These are phyloP conservation scores for Dryas iulia DNA, from an alignment of 1,140 invertebrate species.

Conservation along the genomic window DNA sequence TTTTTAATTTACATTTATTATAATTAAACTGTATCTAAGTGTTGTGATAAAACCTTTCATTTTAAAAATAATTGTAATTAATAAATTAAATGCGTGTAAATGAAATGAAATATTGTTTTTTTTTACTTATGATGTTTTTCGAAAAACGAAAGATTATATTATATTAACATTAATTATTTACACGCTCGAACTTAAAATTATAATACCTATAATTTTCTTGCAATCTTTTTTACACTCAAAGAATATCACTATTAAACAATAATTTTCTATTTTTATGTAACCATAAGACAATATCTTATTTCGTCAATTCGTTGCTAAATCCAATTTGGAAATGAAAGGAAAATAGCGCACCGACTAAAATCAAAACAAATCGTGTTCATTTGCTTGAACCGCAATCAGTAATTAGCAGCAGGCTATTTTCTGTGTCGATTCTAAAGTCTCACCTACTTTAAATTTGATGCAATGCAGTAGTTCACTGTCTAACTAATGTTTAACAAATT, in stretches of 20 bases:
- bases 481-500: not conserved
- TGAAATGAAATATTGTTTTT: too few species aligned
- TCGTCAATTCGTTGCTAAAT: not conserved
- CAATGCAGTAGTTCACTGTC: constrained; percentile 13
- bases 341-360: not conserved
- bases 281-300: not conserved
- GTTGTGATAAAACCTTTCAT: not conserved
- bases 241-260: too few species aligned
- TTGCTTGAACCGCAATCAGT: constrained; percentile 14
- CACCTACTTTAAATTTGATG: constrained; percentile 28
- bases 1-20: not conserved
- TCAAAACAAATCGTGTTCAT: not conserved
- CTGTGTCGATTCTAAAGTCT: constrained; percentile 11
- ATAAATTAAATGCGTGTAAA: too few species aligned
- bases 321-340: not conserved
- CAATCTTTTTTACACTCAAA: too few species aligned
- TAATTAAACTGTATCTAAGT: too few species aligned
- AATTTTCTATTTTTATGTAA: not conserved
- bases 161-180: too few species aligned
- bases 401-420: constrained; percentile 11
- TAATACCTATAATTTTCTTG: too few species aligned
- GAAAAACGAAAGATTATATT: too few species aligned
- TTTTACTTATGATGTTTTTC: too few species aligned
- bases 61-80: not conserved
- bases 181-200: too few species aligned